Evolutionary conservation across 1,140 invertebrate species (phyloP).

Genomic region (Dendroctonus valens): DNA sequence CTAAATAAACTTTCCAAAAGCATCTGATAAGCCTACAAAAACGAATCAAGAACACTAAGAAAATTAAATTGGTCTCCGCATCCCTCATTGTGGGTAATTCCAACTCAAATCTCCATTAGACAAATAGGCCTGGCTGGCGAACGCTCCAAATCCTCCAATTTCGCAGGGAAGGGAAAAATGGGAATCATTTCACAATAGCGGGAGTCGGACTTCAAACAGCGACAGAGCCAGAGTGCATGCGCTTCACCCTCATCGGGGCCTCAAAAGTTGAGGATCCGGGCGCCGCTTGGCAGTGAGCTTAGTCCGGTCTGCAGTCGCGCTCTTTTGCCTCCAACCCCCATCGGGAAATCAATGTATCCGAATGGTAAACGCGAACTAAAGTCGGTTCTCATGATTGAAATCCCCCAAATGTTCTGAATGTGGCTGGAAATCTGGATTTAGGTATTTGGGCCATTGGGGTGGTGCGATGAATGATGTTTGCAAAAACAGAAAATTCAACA

Average conservation of each 20-base stretch:
- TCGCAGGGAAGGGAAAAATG: background rate
- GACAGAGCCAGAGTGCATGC: constrained; percentile 15
- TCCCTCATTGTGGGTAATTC: background rate
- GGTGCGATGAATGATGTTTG: background rate
- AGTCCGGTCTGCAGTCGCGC: constrained; percentile 41
- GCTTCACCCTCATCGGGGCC: constrained; percentile 4
- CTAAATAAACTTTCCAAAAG: background rate
- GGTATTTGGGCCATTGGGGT: background rate
- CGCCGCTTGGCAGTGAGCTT: constrained; percentile 42
- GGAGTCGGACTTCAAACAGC: constrained; percentile 1
- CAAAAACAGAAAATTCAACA: background rate
- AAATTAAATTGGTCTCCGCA: too few relatives aligned
- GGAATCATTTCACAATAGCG: constrained; percentile 6
- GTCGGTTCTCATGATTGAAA: too few relatives aligned
- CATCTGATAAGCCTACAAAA: background rate
- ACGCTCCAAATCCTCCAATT: constrained; percentile 6
- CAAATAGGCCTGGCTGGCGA: background rate
- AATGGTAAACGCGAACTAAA: constrained; percentile 21
- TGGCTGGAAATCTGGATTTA: too few relatives aligned
- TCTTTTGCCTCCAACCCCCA: constrained; percentile 12
- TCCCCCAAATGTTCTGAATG: too few relatives aligned
- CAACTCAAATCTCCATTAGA: background rate
- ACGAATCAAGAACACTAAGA: background rate
- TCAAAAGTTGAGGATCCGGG: constrained; percentile 36
- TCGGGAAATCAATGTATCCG: constrained; percentile 33